These are phyloP conservation scores for Sebastes glaucus DNA, from an alignment of 2,797 vertebrate genomes.

Conservation along the genomic window DNA sequence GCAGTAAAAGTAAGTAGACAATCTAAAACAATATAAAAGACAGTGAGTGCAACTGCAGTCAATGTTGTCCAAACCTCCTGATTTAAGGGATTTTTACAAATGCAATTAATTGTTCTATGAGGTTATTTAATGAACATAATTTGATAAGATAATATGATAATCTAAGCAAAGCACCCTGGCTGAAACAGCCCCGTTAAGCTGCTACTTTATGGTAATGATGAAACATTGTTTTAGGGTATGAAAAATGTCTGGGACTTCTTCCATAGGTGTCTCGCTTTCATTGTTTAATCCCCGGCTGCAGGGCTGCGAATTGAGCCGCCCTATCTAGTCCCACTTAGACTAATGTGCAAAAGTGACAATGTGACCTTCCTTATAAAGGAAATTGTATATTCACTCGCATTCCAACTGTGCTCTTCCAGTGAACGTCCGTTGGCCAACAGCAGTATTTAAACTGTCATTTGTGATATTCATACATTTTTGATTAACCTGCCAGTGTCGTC, in stretches of 20 bases:
- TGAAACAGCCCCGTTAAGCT: not conserved
- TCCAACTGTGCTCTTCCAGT: conserved; percentile 12
- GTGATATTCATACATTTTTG: conserved; percentile 67
- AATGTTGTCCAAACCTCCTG: not conserved
- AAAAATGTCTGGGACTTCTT: not conserved
- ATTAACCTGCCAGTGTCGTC: conserved; percentile 70
- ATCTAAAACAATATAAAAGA: no score
- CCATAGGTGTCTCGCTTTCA: not conserved
- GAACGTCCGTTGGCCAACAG: conserved; percentile 34
- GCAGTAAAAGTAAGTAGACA: no score
- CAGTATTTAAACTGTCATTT: conserved; percentile 67
- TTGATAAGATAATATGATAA: not conserved
- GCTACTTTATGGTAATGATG: conserved; percentile 2
- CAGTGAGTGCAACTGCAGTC: not conserved
- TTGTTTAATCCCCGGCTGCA: conserved; percentile 19
- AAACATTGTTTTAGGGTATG: not conserved
- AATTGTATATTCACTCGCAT: conserved; percentile 54
- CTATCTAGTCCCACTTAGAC: conserved; percentile 25
- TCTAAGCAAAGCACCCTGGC: not conserved
- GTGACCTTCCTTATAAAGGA: conserved; percentile 41
- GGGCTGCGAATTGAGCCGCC: not conserved
- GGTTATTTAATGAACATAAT: not conserved
- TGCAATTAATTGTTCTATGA: not conserved
- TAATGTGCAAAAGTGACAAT: conserved; percentile 55
- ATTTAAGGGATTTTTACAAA: not conserved